Evolutionary conservation across 2,113 vertebrate genomes (phyloP).

Genomic region (Phasianus colchicus): DNA sequence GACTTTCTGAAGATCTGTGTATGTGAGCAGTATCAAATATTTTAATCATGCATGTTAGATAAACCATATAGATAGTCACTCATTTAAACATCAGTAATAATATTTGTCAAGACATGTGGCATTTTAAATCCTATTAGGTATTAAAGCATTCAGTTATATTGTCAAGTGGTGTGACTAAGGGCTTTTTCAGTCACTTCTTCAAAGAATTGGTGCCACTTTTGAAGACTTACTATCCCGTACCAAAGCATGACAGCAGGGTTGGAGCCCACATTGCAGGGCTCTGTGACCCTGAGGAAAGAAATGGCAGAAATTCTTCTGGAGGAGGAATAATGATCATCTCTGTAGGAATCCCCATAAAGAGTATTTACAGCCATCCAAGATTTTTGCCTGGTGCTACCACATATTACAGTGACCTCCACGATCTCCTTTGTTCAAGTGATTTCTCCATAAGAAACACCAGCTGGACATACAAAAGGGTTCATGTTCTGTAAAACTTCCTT

Average conservation of each 20-base stretch:
- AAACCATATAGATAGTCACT: background rate
- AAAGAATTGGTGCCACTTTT: background rate
- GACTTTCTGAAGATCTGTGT: background rate
- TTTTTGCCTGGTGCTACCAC: background rate
- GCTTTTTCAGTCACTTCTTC: background rate
- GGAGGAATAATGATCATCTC: background rate
- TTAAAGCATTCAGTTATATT: background rate
- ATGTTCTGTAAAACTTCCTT: background rate
- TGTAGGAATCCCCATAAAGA: rapidly evolving
- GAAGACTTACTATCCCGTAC: background rate
- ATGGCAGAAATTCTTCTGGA: background rate
- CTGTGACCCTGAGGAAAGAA: background rate
- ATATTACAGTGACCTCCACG: background rate
- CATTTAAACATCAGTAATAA: background rate
- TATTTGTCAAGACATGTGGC: background rate
- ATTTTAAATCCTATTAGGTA: background rate
- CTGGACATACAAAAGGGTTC: background rate
- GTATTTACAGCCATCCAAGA: background rate
- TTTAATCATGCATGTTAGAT: background rate
- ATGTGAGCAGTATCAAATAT: background rate
- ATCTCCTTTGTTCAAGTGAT: background rate
- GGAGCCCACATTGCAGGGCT: background rate
- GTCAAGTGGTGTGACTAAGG: background rate
- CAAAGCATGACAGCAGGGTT: background rate
- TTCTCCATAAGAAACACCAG: background rate